These are phyloP conservation scores for Nomada fucata DNA, from an alignment of 2,888 invertebrate genomes.

Conservation along the genomic window DNA sequence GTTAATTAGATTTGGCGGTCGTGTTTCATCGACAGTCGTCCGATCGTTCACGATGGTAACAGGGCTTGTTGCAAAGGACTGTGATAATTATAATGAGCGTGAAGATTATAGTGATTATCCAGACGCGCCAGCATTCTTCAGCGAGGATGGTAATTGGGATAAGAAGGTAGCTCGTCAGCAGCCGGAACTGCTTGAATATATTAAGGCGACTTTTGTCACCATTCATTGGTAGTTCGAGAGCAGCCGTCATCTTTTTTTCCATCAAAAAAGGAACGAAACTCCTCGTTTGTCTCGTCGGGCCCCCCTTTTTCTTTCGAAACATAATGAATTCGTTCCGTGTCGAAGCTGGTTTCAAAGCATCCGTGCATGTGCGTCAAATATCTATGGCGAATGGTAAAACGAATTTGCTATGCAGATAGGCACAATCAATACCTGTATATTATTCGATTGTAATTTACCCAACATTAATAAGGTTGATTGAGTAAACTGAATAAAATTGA, in stretches of 20 bases:
- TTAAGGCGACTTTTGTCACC: slow-evolving; percentile 74
- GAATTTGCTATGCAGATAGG: too few species aligned
- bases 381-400: slow-evolving; percentile 8
- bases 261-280: background rate
- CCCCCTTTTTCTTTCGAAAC: slow-evolving; percentile 1
- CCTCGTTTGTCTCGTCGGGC: background rate
- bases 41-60: slow-evolving; percentile 30
- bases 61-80: slow-evolving; percentile 68
- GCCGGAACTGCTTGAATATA: slow-evolving; percentile 70
- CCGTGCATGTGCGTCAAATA: slow-evolving; percentile 50
- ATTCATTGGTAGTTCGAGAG: slow-evolving; percentile 21
- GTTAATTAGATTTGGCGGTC: slow-evolving; percentile 78
- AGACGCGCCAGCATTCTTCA: slow-evolving; percentile 60
- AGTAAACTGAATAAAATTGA: background rate
- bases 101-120: slow-evolving; percentile 78
- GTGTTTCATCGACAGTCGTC: slow-evolving; percentile 35
- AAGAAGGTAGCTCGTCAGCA: slow-evolving; percentile 43
- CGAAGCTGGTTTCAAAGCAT: slow-evolving; percentile 24
- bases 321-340: slow-evolving; percentile 25
- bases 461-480: too few species aligned
- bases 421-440: too few species aligned
- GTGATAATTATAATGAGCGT: slow-evolving; percentile 79
- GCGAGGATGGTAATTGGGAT: slow-evolving; percentile 54
- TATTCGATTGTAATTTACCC: too few species aligned
- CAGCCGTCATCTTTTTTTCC: slow-evolving; percentile 18